A percentile compares a stretch with the other conserved stretches of the same genome.
phyloP scores from a whole-genome alignment of 2,888 invertebrate genomes.

The Melanchra persicariae region DNA sequence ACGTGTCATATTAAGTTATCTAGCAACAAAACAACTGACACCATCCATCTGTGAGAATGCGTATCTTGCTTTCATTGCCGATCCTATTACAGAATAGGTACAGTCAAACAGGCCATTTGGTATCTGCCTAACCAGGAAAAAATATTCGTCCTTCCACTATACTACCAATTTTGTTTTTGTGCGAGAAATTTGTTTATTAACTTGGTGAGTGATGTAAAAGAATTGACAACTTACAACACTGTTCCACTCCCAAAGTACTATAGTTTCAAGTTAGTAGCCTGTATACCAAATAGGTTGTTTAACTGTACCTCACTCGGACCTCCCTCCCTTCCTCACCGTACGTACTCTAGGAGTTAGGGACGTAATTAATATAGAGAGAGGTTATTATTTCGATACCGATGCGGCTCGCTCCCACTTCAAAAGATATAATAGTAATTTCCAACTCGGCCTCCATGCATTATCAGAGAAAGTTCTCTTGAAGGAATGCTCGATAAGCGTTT shows the following conservation, averaged over 20 bases:
- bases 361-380: slow-evolving; percentile 88
- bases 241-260: background rate
- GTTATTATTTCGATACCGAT: slow-evolving; percentile 84
- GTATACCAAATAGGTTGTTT: slow-evolving; percentile 1
- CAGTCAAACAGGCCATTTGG: slow-evolving; percentile 3
- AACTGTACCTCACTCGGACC: slow-evolving; percentile 74
- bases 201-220: background rate
- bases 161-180: background rate
- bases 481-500: slow-evolving; percentile 76
- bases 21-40: slow-evolving; percentile 69
- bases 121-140: background rate
- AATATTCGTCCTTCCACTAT: background rate
- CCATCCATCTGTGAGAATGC: slow-evolving; percentile 80
- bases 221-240: background rate
- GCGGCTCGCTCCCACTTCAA: slow-evolving; percentile 72
- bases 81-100: slow-evolving; percentile 76
- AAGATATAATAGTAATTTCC: slow-evolving; percentile 78
- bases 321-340: slow-evolving; percentile 77
- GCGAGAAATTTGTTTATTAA: background rate
- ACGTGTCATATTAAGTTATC: slow-evolving; percentile 60
- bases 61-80: slow-evolving; percentile 71
- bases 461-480: slow-evolving; percentile 85
- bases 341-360: slow-evolving; percentile 77
- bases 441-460: slow-evolving; percentile 77
- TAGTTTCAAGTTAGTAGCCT: background rate